Conservation (phyloP, 2,888 invertebrate species). For the Pollenia amentaria region DNA sequence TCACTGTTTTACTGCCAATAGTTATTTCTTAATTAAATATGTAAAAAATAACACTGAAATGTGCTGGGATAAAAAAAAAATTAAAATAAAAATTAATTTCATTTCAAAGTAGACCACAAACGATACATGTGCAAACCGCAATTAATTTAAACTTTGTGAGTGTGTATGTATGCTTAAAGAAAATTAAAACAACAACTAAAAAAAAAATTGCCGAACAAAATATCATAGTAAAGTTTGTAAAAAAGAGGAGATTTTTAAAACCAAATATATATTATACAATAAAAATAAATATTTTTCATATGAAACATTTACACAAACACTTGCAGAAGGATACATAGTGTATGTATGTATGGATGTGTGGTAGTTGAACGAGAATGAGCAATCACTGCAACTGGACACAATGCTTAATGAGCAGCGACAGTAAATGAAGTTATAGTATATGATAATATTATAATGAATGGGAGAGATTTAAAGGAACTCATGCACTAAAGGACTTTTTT, state of each 20-base stretch:
- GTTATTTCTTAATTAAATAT: conserved; percentile 74
- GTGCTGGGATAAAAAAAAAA: background rate
- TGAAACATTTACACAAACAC: background rate
- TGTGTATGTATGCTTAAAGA: conserved; percentile 18
- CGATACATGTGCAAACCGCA: conserved; percentile 70
- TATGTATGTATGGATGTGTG: background rate
- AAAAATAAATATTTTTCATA: conserved; percentile 49
- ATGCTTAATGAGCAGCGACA: conserved; percentile 70
- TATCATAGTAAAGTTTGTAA: conserved; percentile 23
- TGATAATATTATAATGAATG: background rate
- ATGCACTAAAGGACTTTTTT: too few relatives aligned
- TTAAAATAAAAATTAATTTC: conserved; percentile 67
- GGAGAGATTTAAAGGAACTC: conserved; percentile 18
- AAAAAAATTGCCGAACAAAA: conserved; percentile 30
- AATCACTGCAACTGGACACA: conserved; percentile 66
- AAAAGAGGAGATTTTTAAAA: conserved; percentile 35
- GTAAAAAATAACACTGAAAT: conserved; percentile 38
- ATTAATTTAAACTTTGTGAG: conserved; percentile 72
- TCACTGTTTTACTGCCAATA: conserved; percentile 59
- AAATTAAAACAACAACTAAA: conserved; percentile 45
- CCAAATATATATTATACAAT: conserved; percentile 48
- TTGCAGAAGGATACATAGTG: background rate
- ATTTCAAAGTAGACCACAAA: conserved; percentile 66
- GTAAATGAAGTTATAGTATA: conserved; percentile 56
- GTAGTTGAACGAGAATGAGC: conserved; percentile 25